Percentiles rank a stretch among this genome's conserved stretches.
These are phyloP conservation scores for Protodeltote pygarga DNA, from an alignment of 2,888 invertebrate genomes.

Conservation along the genomic window DNA sequence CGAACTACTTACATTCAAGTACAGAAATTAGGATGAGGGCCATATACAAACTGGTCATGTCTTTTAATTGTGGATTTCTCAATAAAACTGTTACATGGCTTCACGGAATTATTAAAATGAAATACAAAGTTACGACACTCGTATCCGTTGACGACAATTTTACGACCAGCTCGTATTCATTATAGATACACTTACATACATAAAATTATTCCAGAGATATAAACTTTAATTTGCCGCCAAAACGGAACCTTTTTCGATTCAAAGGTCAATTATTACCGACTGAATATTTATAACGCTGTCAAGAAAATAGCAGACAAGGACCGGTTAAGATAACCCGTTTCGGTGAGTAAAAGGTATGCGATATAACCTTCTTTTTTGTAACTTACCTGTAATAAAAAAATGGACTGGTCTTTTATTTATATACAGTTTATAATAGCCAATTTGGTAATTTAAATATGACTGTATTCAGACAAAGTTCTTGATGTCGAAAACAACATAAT, in stretches of 20 bases:
- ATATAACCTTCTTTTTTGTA: constrained; percentile 67
- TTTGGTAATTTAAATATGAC: constrained; percentile 38
- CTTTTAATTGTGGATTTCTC: constrained; percentile 15
- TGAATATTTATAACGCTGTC: constrained; percentile 72
- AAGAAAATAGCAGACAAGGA: constrained; percentile 65
- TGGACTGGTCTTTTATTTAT: constrained; percentile 39
- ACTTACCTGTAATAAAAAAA: constrained; percentile 46
- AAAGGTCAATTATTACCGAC: constrained; percentile 73
- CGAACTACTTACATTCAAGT: too few relatives aligned
- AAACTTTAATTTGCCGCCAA: constrained; percentile 40
- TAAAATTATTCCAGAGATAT: constrained; percentile 32
- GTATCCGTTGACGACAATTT: constrained; percentile 20
- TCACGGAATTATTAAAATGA: constrained; percentile 28
- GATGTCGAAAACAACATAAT: constrained; percentile 28
- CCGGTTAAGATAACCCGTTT: constrained; percentile 72
- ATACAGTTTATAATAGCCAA: constrained; percentile 34
- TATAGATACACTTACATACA: constrained; percentile 29
- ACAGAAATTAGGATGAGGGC: too few relatives aligned
- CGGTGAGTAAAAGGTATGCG: constrained; percentile 66
- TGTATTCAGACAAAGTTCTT: constrained; percentile 19
- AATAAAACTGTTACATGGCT: constrained; percentile 39
- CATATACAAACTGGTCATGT: too few relatives aligned
- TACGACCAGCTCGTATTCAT: constrained; percentile 37
- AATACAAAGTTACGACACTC: constrained; percentile 33
- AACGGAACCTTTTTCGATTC: constrained; percentile 63